phyloP scores from a whole-genome alignment of 2,888 invertebrate genomes.

The Mylabris sibirica region DNA sequence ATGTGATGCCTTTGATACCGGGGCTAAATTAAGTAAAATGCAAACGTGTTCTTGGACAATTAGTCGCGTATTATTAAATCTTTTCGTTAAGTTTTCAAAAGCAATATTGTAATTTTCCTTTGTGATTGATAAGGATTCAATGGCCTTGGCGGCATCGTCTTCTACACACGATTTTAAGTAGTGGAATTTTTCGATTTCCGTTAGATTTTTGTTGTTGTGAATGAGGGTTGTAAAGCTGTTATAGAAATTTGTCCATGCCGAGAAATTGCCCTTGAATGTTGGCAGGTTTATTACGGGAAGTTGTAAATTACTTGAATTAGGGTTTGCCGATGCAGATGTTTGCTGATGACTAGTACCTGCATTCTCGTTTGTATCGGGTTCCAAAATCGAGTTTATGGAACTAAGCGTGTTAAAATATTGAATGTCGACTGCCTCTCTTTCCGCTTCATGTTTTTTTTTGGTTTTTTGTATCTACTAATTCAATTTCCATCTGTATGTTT shows the following conservation, averaged over 20 bases:
- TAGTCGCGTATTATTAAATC: background rate
- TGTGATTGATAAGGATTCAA: background rate
- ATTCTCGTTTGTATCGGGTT: background rate
- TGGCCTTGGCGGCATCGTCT: background rate
- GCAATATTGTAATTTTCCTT: background rate
- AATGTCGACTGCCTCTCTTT: too few relatives aligned
- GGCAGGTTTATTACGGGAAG: background rate
- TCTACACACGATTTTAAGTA: background rate
- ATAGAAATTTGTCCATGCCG: background rate
- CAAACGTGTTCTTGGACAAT: background rate
- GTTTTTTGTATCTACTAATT: too few relatives aligned
- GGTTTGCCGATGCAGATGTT: background rate
- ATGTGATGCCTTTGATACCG: background rate
- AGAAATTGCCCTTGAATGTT: background rate
- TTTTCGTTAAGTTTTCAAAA: background rate
- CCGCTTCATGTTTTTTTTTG: too few relatives aligned
- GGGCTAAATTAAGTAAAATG: background rate
- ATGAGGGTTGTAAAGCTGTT: background rate
- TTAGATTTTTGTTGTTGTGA: background rate
- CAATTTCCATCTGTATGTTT: too few relatives aligned
- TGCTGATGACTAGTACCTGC: background rate
- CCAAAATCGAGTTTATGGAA: background rate
- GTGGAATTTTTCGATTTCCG: background rate
- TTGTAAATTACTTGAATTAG: background rate
- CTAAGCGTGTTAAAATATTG: background rate